Percentiles rank a stretch among this genome's conserved stretches.
Conservation (phyloP, 35 echinoderm and acorn worm species). For the Anneissia japonica region DNA sequence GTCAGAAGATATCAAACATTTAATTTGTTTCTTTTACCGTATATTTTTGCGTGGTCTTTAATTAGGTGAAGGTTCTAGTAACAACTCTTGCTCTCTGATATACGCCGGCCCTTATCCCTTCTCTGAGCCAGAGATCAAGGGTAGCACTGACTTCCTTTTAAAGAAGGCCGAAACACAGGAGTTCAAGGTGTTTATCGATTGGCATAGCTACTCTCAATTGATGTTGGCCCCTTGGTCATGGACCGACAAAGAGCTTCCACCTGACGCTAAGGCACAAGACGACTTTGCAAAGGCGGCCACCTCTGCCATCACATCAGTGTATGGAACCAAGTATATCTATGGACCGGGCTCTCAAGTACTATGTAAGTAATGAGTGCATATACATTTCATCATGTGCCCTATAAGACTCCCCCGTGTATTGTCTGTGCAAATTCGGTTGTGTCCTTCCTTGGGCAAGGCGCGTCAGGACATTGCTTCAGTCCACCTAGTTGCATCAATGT, state of each 20-base stretch:
- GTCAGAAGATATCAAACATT: too few relatives aligned
- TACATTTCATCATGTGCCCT: too few relatives aligned
- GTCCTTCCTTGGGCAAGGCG: too few relatives aligned
- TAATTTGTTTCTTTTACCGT: too few relatives aligned
- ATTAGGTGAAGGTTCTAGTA: slow-evolving; percentile 43
- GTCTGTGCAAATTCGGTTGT: too few relatives aligned
- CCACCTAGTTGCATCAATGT: too few relatives aligned
- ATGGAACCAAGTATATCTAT: not conserved
- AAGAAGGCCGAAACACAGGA: slow-evolving; percentile 13
- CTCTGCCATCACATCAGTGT: not conserved
- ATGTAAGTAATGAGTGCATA: too few relatives aligned
- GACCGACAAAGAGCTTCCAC: not conserved
- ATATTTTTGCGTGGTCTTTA: too few relatives aligned
- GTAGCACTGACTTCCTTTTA: slow-evolving; percentile 14
- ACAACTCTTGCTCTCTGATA: slow-evolving; percentile 18
- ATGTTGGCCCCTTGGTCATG: slow-evolving; percentile 53
- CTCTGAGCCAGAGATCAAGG: slow-evolving; percentile 28
- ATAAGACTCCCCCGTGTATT: too few relatives aligned
- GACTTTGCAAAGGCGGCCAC: not conserved
- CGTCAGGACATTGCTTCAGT: too few relatives aligned
- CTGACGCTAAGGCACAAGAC: not conserved
- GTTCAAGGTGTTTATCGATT: slow-evolving; percentile 57
- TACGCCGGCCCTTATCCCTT: slow-evolving; percentile 20
- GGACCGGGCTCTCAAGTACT: not conserved
- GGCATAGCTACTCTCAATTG: slow-evolving; percentile 58